Percentiles rank a stretch among this genome's conserved stretches.
phyloP scores from a whole-genome alignment of 2,113 vertebrate species.

The Spilogale gracilis region DNA sequence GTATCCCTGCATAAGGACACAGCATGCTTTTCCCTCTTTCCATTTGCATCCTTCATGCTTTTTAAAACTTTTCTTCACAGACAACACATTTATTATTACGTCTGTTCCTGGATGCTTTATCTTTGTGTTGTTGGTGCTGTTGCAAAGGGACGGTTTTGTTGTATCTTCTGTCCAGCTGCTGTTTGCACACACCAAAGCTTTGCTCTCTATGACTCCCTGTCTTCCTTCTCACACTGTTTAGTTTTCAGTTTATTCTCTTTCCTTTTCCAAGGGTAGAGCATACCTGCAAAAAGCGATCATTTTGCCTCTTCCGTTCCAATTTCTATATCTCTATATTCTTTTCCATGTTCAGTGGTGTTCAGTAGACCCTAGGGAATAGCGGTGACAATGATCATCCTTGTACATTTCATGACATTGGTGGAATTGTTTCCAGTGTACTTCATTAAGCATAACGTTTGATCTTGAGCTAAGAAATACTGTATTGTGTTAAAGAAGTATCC shows the following conservation, averaged over 20 bases:
- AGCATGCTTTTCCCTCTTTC: no score
- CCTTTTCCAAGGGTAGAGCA: not conserved
- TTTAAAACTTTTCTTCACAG: not conserved
- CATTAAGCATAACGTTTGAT: not conserved
- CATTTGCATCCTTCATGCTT: no score
- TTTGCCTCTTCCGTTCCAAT: not conserved
- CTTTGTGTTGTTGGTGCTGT: not conserved
- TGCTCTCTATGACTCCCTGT: not conserved
- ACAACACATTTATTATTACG: not conserved
- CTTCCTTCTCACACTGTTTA: not conserved
- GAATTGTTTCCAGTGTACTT: conserved; percentile 4
- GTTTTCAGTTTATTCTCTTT: not conserved
- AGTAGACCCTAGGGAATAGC: accelerated
- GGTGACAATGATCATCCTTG: not conserved
- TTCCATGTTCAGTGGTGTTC: not conserved
- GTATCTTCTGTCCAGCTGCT: not conserved
- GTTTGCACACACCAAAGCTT: not conserved
- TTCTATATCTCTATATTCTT: not conserved
- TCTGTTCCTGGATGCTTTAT: not conserved
- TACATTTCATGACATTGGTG: not conserved
- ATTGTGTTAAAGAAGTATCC: not conserved
- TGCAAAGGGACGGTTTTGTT: not conserved
- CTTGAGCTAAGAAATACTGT: not conserved
- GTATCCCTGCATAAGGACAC: not conserved
- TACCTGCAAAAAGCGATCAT: no score